phyloP scores from a whole-genome alignment of 2,888 invertebrate genomes.

The Epistrophella euchroma region DNA sequence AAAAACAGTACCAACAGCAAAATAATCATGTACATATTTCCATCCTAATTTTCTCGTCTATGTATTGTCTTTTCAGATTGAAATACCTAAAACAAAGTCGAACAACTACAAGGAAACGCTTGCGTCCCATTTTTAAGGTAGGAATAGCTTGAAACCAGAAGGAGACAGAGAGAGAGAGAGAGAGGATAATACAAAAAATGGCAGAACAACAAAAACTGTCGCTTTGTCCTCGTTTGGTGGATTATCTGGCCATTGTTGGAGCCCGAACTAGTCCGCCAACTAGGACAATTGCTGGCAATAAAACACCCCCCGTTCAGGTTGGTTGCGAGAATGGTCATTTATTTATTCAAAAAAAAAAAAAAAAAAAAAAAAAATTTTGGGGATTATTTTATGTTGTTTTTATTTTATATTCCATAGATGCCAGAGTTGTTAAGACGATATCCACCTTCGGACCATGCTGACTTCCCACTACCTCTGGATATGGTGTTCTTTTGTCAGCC shows the following conservation, averaged over 20 bases:
- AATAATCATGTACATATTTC: not conserved
- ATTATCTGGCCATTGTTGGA: slow-evolving; percentile 99
- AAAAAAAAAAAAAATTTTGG: not conserved
- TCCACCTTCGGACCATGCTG: slow-evolving; percentile 97
- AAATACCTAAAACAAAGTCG: slow-evolving; percentile 28
- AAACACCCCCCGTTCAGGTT: slow-evolving; percentile 92
- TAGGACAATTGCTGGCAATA: slow-evolving; percentile 85
- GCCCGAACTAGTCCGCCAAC: slow-evolving; percentile 89
- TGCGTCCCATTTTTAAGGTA: slow-evolving; percentile 58
- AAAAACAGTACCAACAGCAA: not conserved
- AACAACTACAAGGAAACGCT: slow-evolving; percentile 64
- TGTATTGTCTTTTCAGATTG: slow-evolving; percentile 55
- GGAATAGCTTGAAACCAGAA: slow-evolving; percentile 5
- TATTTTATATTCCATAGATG: slow-evolving; percentile 85
- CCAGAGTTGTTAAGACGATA: slow-evolving; percentile 98
- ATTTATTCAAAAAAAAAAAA: not conserved
- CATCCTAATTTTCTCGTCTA: slow-evolving; percentile 32
- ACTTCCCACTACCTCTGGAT: slow-evolving; percentile 98
- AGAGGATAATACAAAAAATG: slow-evolving; percentile 77
- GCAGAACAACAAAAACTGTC: slow-evolving; percentile 90
- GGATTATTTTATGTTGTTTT: not conserved
- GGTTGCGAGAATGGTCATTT: slow-evolving; percentile 70
- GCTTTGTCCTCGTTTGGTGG: slow-evolving; percentile 94
- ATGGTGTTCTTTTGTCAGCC: slow-evolving; percentile 99
- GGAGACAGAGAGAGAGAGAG: not conserved